Evolutionary conservation across 2,888 invertebrate species (phyloP), one percentile per base, ranked within the genome.

Genomic region (Pseudolycoriella hygida): DNA sequence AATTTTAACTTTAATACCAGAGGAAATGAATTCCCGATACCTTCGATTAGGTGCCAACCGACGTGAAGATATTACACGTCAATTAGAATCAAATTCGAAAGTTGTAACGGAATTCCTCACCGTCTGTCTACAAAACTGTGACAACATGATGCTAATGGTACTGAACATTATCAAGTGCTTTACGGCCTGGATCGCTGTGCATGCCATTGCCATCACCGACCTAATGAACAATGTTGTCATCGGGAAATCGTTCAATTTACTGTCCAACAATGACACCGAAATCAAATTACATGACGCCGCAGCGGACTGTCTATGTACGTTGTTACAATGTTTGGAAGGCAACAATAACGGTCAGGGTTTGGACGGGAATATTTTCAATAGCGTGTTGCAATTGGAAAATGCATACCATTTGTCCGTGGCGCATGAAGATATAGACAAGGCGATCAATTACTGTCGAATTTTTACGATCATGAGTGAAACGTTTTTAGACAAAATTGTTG

Each of bases 391-490:
- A 30, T 68, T 96, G 49, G 87, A 89, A 55, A 77, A 81, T 50
- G 77, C 87, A 12, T 96, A 93, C 61, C 89, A 92, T 56, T 67
- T 86, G 59, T 85, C 92, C 2, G 92, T 94, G 2, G 89, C 88
- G 2, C 80, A 84, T 49, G 96, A 96, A 64, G 93, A 96, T 57
- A 80, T 84, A 51, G 92, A 92, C 67, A 93, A 89, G 72, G 85
- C 89, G 2, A 77, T 87, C 50, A 94, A 93, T 62, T 94, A 89
- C 64, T 90, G 90, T 52, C 76, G 93, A 51, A 79, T 97, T 53
- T 98, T 97, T 60, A 94, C 96, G 2, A 94, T 93, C 62, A 62
- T 93, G 50, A 92, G 83, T 0, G 96, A 97, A 66, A 79, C 90
- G 6, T 86, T 93, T 62, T 68, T 96, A 52, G 79, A 82, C 51